Conservation (phyloP, 92 coral and sea anemone genomes). For the Umimayanthus kanabou region DNA sequence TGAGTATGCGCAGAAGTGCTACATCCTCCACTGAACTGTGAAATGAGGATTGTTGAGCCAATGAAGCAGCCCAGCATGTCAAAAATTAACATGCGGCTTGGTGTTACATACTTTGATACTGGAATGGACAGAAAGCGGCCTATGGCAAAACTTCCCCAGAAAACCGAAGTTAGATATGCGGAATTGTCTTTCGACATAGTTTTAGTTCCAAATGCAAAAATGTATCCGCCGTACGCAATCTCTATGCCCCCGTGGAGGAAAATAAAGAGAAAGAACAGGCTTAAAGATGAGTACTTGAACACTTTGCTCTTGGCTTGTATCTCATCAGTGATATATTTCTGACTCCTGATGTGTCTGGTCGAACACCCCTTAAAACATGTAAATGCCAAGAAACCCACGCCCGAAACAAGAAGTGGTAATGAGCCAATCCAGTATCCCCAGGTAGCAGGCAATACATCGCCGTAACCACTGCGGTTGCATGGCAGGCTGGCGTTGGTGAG, state of each 20-base stretch:
- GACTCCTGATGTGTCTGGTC: constrained; percentile 39
- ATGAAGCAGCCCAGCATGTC: constrained; percentile 73
- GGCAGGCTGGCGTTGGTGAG: constrained; percentile 8
- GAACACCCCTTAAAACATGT: constrained; percentile 55
- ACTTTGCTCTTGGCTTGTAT: constrained; percentile 50
- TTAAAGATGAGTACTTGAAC: constrained; percentile 63
- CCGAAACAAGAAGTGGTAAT: constrained; percentile 65
- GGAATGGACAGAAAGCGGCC: constrained; percentile 85
- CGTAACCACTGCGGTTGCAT: constrained; percentile 24
- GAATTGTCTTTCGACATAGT: constrained; percentile 68
- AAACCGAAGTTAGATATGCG: constrained; percentile 75
- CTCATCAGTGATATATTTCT: constrained; percentile 52
- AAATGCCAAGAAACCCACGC: constrained; percentile 63
- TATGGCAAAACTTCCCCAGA: constrained; percentile 96
- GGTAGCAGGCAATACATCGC: constrained; percentile 52
- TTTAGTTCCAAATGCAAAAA: constrained; percentile 73
- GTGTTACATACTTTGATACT: constrained; percentile 63
- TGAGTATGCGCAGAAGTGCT: constrained; percentile 37
- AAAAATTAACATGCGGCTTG: constrained; percentile 65
- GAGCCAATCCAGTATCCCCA: constrained; percentile 88
- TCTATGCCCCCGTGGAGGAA: constrained; percentile 90
- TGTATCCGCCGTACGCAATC: constrained; percentile 85
- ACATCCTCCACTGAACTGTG: constrained; percentile 67
- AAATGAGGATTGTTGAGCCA: constrained; percentile 70
- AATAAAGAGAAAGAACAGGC: constrained; percentile 72